Evolutionary conservation across 2,888 invertebrate species (phyloP).

Genomic region (Sinohyriopsis cumingii): DNA sequence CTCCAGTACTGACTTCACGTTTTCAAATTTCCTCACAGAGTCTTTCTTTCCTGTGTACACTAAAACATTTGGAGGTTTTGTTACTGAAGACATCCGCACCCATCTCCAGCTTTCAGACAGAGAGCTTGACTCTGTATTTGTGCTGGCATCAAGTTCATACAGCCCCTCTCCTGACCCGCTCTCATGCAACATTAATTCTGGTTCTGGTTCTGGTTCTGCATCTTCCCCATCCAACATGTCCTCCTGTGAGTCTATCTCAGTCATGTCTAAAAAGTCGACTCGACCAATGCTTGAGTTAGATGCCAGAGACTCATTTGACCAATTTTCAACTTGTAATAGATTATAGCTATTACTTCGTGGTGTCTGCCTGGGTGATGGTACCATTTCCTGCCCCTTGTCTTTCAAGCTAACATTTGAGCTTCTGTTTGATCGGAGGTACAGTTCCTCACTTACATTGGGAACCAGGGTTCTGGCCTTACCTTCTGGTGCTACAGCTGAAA

Average conservation of each 20-base stretch:
- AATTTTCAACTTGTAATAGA: conserved; percentile 15
- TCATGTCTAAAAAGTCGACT: conserved; percentile 27
- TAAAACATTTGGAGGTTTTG: conserved; percentile 70
- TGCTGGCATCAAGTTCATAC: conserved; percentile 31
- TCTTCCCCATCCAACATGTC: conserved; percentile 15
- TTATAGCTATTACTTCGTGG: neutral
- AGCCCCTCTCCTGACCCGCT: conserved; percentile 44
- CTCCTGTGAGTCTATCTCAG: conserved; percentile 7
- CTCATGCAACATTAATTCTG: conserved; percentile 18
- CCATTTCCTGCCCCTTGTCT: neutral
- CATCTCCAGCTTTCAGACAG: conserved; percentile 20
- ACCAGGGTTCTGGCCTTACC: conserved; percentile 26
- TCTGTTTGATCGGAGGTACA: no score
- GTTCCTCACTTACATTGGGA: neutral
- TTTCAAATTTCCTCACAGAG: conserved; percentile 56
- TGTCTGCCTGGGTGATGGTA: conserved; percentile 5
- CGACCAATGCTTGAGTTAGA: conserved; percentile 36
- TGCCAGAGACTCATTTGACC: conserved; percentile 51
- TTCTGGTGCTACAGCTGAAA: conserved; percentile 34
- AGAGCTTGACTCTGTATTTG: conserved; percentile 8
- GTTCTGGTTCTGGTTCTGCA: conserved; percentile 11
- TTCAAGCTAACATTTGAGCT: neutral
- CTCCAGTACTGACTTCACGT: conserved; percentile 47
- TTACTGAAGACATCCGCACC: conserved; percentile 11
- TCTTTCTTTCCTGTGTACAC: conserved; percentile 68